These are phyloP conservation scores for Cyanoliseus patagonus DNA, from an alignment of 2,113 vertebrate genomes.

Conservation along the genomic window DNA sequence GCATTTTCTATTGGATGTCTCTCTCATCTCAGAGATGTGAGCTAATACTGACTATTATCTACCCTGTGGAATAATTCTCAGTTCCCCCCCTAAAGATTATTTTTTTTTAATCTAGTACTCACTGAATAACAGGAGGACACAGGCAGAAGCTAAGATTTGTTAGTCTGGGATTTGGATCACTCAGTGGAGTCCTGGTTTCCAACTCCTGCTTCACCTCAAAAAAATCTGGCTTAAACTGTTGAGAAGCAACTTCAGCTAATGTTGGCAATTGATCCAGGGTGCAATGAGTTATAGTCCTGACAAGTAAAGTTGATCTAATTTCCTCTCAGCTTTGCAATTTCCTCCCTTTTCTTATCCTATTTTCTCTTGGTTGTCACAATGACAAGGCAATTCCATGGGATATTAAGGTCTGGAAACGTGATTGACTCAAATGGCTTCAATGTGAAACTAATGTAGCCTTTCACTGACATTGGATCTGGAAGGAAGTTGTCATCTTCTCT, in stretches of 20 bases:
- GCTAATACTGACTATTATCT: not conserved
- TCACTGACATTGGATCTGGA: not conserved
- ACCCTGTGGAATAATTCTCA: not conserved
- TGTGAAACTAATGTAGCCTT: constrained; percentile 21
- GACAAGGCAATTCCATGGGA: constrained; percentile 56
- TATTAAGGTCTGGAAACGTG: constrained; percentile 52
- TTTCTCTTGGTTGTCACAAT: constrained; percentile 48
- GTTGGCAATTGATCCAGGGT: constrained; percentile 49
- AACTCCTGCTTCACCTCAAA: not conserved
- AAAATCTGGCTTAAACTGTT: not conserved
- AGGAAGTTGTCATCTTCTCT: not conserved
- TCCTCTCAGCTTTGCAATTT: constrained; percentile 59
- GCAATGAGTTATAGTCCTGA: constrained; percentile 32
- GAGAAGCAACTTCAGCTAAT: constrained; percentile 25
- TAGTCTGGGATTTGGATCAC: not conserved
- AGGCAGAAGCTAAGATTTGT: not conserved
- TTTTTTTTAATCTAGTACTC: not conserved
- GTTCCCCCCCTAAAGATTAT: not conserved
- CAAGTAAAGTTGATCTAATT: constrained; percentile 67
- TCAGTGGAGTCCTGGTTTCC: not conserved
- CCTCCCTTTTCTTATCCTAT: constrained; percentile 45
- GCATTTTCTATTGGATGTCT: not conserved
- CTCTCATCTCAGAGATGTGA: not conserved
- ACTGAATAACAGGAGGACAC: not conserved
- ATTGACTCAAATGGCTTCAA: constrained; percentile 53